Base-by-base conservation (phyloP, 1,140 invertebrate species). In the Hypothenemus hampei region DNA sequence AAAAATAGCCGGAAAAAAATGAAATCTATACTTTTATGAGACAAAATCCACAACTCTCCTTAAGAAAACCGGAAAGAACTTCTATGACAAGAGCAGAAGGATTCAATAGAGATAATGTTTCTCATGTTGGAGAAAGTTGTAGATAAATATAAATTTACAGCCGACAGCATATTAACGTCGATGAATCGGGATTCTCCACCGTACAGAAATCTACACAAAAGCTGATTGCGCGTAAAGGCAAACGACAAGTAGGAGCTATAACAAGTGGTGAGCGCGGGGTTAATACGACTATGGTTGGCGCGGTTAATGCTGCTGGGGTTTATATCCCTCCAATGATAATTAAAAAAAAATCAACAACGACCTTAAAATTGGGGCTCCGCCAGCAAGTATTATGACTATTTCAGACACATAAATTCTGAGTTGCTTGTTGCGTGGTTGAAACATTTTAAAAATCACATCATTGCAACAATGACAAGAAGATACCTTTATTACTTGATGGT, bases 1-100 rank as follows among this genome's bases (percentile, higher is more conserved):
- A 47, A 53, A 55, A 63, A 62, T 59, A 43, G 73, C 74, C 51
- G 69, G 70, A 5, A 66, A 70, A 51, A 63, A 72, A 53, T 75
- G 70, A 69, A 72, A 68, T n/a, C 41, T 60, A 67, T 33, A 41
- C 58, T 13, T 76, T 75, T 60, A 67, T 72, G 57, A 65, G 64
- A 57, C 45, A 66, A n/a, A 65, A 75, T 65, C 68, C 69, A 24
- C 57, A 71, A 21, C 31, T 75, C 36, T 64, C 63, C 8, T 37
- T 75, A 31, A 58, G 73, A 50, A 60, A 49, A 48, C 67, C 74
- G 23, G 68, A 78, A 60, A 57, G 65, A 20, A 76, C 73, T 13
- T 72, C 66, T 26, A 33, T 74, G 13, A 64, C 66, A 4, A 57
- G 71, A 53, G 63, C 64, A 11, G 62, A 57, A 51, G 68, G 69